These are phyloP conservation scores for Sylvilagus floridanus DNA, from an alignment of 2,797 vertebrate species.

Conservation along the genomic window DNA sequence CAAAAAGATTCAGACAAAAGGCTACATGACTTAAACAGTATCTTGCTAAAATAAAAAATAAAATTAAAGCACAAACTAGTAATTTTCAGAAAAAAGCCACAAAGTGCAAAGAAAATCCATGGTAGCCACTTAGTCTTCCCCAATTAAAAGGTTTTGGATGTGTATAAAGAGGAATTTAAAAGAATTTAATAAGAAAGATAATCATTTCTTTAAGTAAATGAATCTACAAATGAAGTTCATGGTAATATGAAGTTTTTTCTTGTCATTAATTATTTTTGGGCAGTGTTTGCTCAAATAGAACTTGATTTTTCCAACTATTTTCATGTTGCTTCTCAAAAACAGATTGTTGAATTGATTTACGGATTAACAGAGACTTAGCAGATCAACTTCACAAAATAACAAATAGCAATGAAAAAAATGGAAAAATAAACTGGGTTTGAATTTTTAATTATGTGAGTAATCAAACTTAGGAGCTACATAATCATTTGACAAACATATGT, in stretches of 20 bases:
- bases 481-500: conserved; percentile 67
- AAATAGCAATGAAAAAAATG: background rate
- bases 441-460: conserved; percentile 66
- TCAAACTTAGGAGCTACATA: conserved; percentile 64
- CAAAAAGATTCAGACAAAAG: background rate
- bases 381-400: conserved; percentile 56
- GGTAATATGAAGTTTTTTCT: conserved; percentile 12
- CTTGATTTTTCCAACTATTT: conserved; percentile 63
- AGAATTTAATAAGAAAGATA: background rate
- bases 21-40: background rate
- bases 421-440: conserved; percentile 66
- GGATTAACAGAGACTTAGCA: conserved; percentile 74
- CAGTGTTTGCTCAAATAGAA: background rate
- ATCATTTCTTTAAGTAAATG: background rate
- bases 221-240: conserved; percentile 14
- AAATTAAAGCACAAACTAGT: background rate
- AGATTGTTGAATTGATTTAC: conserved; percentile 48
- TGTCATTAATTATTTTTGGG: conserved; percentile 1
- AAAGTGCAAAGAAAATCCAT: background rate
- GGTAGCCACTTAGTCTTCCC: background rate
- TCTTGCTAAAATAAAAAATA: background rate
- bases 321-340: conserved; percentile 72
- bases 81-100: background rate
- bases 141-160: background rate
- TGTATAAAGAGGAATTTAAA: background rate